phyloP scores from a whole-genome alignment of 2,888 invertebrate species.

The Tachystola acroxantha region DNA sequence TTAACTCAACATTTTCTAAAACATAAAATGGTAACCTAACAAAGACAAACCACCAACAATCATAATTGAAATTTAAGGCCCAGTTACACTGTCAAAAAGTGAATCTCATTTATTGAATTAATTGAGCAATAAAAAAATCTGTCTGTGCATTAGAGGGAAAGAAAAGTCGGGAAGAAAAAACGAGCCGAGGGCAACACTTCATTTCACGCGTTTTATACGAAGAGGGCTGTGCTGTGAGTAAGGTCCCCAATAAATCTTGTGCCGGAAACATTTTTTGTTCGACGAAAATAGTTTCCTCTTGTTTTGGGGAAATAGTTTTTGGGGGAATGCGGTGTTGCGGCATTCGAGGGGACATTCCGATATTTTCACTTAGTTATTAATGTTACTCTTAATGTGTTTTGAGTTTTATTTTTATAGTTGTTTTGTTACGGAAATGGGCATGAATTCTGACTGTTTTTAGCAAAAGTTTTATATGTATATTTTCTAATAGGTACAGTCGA shows the following conservation, averaged over 20 bases:
- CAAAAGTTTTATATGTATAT: no score
- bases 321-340: conserved; percentile 6
- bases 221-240: conserved; percentile 48
- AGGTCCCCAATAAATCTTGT: conserved; percentile 65
- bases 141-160: conserved; percentile 34
- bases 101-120: conserved; percentile 54
- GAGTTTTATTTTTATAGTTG: conserved; percentile 21
- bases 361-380: conserved; percentile 46
- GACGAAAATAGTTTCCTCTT: conserved; percentile 74
- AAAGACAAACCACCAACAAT: conserved; percentile 4
- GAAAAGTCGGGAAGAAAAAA: conserved; percentile 29
- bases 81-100: conserved; percentile 35
- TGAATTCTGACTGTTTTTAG: no score
- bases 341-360: conserved; percentile 18
- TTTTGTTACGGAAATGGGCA: background rate
- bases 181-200: conserved; percentile 64
- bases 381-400: conserved; percentile 24
- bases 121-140: conserved; percentile 67
- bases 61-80: conserved; percentile 34
- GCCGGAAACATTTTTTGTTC: conserved; percentile 72
- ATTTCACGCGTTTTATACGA: conserved; percentile 73
- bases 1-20: no score
- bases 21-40: no score
- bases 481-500: no score
- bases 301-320: conserved; percentile 30